phyloP scores from a whole-genome alignment of 2,888 invertebrate species.

The Petrolisthes cinctipes region DNA sequence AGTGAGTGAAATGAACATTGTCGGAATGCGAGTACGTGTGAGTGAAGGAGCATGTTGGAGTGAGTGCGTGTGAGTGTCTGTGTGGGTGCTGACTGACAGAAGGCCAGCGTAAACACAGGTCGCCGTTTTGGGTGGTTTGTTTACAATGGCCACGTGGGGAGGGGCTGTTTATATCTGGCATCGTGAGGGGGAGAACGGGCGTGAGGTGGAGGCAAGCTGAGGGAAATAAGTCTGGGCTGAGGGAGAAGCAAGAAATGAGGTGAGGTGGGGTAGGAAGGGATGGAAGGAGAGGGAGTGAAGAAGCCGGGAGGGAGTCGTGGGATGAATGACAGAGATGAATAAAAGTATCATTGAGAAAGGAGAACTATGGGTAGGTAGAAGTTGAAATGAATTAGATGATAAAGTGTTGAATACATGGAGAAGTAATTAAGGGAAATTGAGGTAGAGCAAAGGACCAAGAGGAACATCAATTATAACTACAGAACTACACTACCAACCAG shows the following conservation, averaged over 20 bases:
- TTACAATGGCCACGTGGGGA: neutral
- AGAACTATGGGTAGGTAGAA: neutral
- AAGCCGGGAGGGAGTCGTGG: neutral
- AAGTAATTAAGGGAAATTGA: neutral
- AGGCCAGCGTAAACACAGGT: neutral
- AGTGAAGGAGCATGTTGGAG: neutral
- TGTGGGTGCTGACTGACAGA: constrained; percentile 2
- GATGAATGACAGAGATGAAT: neutral
- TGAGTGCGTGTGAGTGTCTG: neutral
- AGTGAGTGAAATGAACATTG: neutral
- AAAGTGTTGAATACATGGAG: neutral
- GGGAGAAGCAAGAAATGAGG: neutral
- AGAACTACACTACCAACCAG: no score
- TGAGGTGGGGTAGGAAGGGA: neutral
- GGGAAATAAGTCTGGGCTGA: neutral
- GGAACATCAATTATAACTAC: no score
- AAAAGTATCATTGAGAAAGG: neutral
- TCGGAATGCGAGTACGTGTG: neutral
- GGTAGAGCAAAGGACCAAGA: neutral
- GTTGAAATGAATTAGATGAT: neutral
- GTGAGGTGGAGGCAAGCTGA: neutral
- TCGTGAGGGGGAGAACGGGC: neutral
- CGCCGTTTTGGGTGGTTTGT: constrained; percentile 13
- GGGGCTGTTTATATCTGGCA: constrained; percentile 9
- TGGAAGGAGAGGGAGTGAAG: neutral